Percentiles rank a stretch among this genome's conserved stretches.
These are phyloP conservation scores for Anneissia japonica DNA, from an alignment of 35 echinoderm and acorn worm species.

Conservation along the genomic window DNA sequence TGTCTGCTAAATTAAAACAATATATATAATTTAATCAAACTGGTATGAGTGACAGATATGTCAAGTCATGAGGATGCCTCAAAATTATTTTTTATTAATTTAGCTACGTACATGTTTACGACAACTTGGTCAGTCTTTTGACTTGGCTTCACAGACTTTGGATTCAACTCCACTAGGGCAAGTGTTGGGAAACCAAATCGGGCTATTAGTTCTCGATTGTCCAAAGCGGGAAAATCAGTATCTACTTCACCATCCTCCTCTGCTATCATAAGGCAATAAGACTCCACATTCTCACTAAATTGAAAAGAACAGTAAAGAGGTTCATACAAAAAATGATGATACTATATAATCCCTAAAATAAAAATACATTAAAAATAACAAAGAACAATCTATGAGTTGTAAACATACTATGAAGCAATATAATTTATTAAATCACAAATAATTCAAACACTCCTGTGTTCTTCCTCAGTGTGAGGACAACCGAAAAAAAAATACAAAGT, in stretches of 20 bases:
- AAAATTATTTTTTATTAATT: not conserved
- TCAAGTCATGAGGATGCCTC: not conserved
- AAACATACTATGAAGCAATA: too few species aligned
- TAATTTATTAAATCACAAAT: too few species aligned
- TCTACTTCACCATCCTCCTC: constrained; percentile 96
- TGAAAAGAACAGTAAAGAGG: not conserved
- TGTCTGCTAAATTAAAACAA: too few species aligned
- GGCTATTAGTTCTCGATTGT: constrained; percentile 79
- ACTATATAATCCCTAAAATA: too few species aligned
- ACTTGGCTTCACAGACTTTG: constrained; percentile 13
- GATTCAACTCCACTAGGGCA: constrained; percentile 58
- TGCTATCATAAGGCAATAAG: constrained; percentile 84
- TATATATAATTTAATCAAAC: too few species aligned
- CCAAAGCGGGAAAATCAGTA: constrained; percentile 75
- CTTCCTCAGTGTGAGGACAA: too few species aligned
- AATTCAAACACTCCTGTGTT: too few species aligned
- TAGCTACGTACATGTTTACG: constrained; percentile 60
- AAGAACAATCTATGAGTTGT: too few species aligned
- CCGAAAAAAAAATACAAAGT: too few species aligned
- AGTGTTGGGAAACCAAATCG: constrained; percentile 88
- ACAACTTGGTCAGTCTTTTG: constrained; percentile 24
- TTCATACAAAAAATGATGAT: not conserved
- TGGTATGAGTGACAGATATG: not conserved
- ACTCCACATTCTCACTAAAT: constrained; percentile 72
- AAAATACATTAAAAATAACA: too few species aligned